Base-by-base conservation (phyloP, 2,797 vertebrate genomes). In the Rhodeus uyekii region DNA sequence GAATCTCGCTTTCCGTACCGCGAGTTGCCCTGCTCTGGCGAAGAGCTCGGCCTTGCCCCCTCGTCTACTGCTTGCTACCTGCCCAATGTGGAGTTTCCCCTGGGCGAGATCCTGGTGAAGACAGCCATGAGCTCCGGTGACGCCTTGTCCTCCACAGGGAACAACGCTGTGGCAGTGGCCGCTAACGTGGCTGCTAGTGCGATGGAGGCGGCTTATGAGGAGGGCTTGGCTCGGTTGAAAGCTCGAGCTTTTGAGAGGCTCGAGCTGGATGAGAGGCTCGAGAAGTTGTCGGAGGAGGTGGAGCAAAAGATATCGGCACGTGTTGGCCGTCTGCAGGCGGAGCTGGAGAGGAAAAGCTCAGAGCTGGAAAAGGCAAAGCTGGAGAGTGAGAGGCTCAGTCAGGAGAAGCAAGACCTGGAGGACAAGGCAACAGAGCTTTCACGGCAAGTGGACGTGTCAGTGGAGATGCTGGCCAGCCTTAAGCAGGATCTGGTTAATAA, bases 401-500 rank as follows among this genome's bases (percentile, higher is more conserved):
- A 96, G 24, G 98, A 99, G 92, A 99, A 99, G 83, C 97, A 98
- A 88, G 97, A 98, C 88, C 94, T 99, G 90, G 98, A 99, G 92
- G 96, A 98, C 91, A 95, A 98, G 19, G 98, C 98, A 0, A 95
- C 96, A 0, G 98, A 99, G 87, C 96, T 99, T 24, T 98, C 97
- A 0, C 94, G 98, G 14, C 98, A 99, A 92, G 98, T 99, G 89
- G 98, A 99, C 0, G 98, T 99, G 88, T 99, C 98, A 0, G 98
- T 99, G 93, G 98, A 99, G 92, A 97, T 99, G 96, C 86, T 99
- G 78, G 98, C 98, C 3, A 97, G 95, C 63, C 97, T 99, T 82
- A 99, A 99, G 88, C 98, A 99, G 93, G 98, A 99, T 90, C 93
- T 99, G 87, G 98, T 98, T 87, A 97, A 95, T 94, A 99, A 99